These are phyloP conservation scores for Lutjanus erythropterus DNA, from an alignment of 2,113 vertebrate species.

Conservation along the genomic window DNA sequence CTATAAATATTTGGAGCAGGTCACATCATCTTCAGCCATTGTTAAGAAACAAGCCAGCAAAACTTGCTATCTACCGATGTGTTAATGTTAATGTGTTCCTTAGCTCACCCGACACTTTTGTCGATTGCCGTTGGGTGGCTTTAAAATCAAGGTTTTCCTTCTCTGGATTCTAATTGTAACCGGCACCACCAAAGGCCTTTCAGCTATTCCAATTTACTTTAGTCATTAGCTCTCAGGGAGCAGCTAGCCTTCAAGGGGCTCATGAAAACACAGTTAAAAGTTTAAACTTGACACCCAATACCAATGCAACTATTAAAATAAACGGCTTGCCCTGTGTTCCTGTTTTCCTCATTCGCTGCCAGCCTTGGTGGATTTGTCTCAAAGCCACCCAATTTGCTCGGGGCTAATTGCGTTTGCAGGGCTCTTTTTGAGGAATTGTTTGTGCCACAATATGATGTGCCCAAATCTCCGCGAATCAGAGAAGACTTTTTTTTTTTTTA, in stretches of 20 bases:
- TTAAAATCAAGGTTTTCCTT: not conserved
- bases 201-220: not conserved
- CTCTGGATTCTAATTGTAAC: not conserved
- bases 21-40: no score
- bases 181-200: not conserved
- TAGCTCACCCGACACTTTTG: no score
- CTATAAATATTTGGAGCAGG: no score
- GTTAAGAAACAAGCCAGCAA: no score
- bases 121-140: not conserved
- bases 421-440: constrained; percentile 18
- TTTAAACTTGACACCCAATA: not conserved
- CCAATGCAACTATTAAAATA: constrained; percentile 2
- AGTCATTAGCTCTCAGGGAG: not conserved
- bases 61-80: no score
- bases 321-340: not conserved
- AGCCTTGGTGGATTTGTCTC: constrained; percentile 38
- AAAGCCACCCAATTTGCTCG: constrained; percentile 13
- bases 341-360: constrained; percentile 2
- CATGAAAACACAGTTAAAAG: constrained; percentile 4
- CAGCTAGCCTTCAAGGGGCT: not conserved
- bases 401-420: constrained; percentile 6
- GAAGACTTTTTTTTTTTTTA: not conserved
- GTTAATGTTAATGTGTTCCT: no score
- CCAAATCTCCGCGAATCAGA: not conserved
- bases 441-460: constrained; percentile 7